Conservation (phyloP, 2,888 invertebrate species). For the Platynereis dumerilii region DNA sequence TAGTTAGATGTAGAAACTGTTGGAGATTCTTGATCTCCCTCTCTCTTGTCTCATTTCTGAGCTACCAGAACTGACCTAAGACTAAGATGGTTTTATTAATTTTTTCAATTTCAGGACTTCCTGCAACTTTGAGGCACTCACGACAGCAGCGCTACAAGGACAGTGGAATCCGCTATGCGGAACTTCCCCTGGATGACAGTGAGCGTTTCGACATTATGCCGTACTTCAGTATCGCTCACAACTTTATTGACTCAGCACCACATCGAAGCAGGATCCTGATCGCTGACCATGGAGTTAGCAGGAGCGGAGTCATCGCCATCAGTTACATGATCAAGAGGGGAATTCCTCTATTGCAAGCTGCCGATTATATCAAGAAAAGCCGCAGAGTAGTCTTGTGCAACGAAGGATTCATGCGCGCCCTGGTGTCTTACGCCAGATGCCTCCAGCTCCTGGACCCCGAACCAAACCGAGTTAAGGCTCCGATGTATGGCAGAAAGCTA, state of each 20-base stretch:
- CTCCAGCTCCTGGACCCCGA: constrained; percentile 27
- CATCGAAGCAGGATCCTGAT: constrained; percentile 25
- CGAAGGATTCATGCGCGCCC: constrained; percentile 31
- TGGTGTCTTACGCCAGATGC: constrained; percentile 27
- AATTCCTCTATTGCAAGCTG: constrained; percentile 25
- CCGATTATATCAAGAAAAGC: constrained; percentile 24
- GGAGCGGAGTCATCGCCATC: constrained; percentile 30
- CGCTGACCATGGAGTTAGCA: constrained; percentile 29
- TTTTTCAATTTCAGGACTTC: constrained; percentile 4
- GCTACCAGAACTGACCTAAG: too few relatives aligned
- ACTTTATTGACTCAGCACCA: constrained; percentile 29
- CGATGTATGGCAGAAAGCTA: constrained; percentile 18
- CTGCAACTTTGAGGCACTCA: background rate
- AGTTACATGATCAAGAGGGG: constrained; percentile 30
- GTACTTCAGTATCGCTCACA: constrained; percentile 26
- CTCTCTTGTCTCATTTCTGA: too few relatives aligned
- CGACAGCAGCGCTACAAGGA: constrained; percentile 10
- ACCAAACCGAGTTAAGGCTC: constrained; percentile 7
- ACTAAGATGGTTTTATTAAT: too few relatives aligned
- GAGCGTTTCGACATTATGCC: constrained; percentile 20
- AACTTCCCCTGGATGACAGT: constrained; percentile 28
- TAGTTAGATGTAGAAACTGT: too few relatives aligned
- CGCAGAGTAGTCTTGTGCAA: constrained; percentile 30
- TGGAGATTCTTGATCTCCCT: too few relatives aligned
- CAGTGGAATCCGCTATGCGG: constrained; percentile 26